phyloP scores from a whole-genome alignment of 35 echinoderm and acorn worm genomes.

The Apostichopus japonicus region DNA sequence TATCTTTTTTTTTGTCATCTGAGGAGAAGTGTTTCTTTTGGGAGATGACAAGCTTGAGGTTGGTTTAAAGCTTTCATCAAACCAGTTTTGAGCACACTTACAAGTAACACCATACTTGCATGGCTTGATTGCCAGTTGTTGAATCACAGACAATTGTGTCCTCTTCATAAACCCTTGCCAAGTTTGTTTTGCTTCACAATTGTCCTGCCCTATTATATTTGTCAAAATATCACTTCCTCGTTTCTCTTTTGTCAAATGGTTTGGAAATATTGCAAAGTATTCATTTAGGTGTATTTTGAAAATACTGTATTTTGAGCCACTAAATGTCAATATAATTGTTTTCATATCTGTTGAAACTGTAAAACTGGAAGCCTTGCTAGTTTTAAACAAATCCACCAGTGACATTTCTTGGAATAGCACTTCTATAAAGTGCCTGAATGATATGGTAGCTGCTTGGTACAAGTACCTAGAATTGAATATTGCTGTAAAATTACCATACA shows the following conservation, averaged over 20 bases:
- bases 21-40: not conserved
- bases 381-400: not conserved
- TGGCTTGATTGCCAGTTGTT: not conserved
- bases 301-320: slow-evolving; percentile 56
- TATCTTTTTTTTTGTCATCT: not conserved
- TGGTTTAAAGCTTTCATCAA: not conserved
- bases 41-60: not conserved
- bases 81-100: slow-evolving; percentile 37
- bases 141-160: slow-evolving; percentile 27
- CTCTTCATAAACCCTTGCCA: slow-evolving; percentile 57
- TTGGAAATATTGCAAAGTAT: slow-evolving; percentile 69
- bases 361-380: slow-evolving; percentile 22
- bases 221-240: not conserved
- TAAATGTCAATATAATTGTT: slow-evolving; percentile 57
- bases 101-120: slow-evolving; percentile 38
- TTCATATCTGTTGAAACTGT: slow-evolving; percentile 62
- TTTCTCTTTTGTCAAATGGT: slow-evolving; percentile 47
- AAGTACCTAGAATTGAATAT: slow-evolving; percentile 54
- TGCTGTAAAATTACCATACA: slow-evolving; percentile 31
- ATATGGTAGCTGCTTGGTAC: slow-evolving; percentile 43
- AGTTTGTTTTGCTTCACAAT: slow-evolving; percentile 25
- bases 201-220: not conserved
- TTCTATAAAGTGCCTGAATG: slow-evolving; percentile 52
- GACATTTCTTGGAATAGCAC: slow-evolving; percentile 46
- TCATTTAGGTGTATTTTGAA: slow-evolving; percentile 73